Evolutionary conservation across 2,888 invertebrate species (phyloP).

Genomic region (Gastracanthus pulcherrimus): DNA sequence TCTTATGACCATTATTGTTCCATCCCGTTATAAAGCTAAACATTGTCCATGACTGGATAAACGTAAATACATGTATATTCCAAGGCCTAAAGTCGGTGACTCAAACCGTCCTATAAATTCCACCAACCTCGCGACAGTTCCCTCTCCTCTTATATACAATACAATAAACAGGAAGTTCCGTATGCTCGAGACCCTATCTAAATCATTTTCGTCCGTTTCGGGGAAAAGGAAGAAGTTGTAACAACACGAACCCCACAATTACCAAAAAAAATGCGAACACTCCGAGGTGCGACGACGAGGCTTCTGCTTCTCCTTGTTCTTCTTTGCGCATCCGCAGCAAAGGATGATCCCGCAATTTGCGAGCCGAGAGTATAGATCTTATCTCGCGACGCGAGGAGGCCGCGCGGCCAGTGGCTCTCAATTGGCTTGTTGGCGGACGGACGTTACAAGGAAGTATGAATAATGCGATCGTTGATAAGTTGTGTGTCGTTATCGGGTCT

Average conservation of each 20-base stretch:
- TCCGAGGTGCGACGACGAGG: not conserved
- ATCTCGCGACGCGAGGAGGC: not conserved
- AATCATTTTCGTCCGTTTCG: not conserved
- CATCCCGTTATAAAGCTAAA: too few relatives aligned
- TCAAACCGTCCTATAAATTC: too few relatives aligned
- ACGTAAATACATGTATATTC: too few relatives aligned
- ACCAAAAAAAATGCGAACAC: constrained; percentile 13
- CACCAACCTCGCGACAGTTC: too few relatives aligned
- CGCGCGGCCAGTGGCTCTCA: constrained; percentile 13
- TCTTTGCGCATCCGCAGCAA: not conserved
- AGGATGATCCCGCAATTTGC: constrained; percentile 26
- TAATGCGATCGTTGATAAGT: too few relatives aligned
- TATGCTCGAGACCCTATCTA: too few relatives aligned
- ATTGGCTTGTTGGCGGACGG: not conserved
- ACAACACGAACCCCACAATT: not conserved
- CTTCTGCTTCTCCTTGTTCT: not conserved
- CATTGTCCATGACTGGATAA: too few relatives aligned
- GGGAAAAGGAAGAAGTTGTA: too few relatives aligned
- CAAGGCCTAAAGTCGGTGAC: too few relatives aligned
- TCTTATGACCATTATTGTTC: too few relatives aligned
- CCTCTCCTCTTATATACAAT: too few relatives aligned
- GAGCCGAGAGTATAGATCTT: constrained; percentile 17
- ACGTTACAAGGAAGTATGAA: not conserved
- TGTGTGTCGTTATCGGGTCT: not conserved
- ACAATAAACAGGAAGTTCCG: too few relatives aligned